phyloP scores from a whole-genome alignment of 2,113 vertebrate genomes.

The Antidorcas marsupialis region DNA sequence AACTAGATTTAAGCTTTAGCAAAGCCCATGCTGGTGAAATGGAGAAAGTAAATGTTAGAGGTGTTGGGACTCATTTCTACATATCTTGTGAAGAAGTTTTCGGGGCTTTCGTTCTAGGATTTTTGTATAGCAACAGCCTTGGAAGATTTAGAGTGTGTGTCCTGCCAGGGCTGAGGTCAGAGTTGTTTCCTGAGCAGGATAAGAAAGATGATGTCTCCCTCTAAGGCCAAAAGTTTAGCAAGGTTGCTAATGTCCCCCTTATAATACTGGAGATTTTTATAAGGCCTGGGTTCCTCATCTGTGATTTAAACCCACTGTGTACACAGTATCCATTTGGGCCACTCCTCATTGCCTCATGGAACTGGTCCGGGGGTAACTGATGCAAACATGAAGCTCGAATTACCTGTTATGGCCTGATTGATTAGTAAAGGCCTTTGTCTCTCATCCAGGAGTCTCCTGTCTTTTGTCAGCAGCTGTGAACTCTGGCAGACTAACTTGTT shows the following conservation, averaged over 20 bases:
- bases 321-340: background rate
- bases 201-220: background rate
- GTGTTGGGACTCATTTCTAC: background rate
- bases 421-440: background rate
- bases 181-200: background rate
- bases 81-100: background rate
- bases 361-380: accelerated
- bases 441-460: background rate
- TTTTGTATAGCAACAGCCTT: background rate
- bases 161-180: background rate
- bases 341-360: background rate
- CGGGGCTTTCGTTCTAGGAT: background rate
- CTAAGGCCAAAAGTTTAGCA: background rate
- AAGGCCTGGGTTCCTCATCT: background rate
- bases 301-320: background rate
- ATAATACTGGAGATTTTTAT: background rate
- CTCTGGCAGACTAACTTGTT: background rate
- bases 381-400: background rate
- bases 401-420: background rate
- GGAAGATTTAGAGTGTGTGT: background rate
- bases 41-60: background rate
- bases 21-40: background rate
- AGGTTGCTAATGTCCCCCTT: background rate
- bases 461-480: background rate
- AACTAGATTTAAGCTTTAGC: background rate